Base-by-base conservation (phyloP, 2,797 vertebrate genomes). In the Trachurus trachurus region DNA sequence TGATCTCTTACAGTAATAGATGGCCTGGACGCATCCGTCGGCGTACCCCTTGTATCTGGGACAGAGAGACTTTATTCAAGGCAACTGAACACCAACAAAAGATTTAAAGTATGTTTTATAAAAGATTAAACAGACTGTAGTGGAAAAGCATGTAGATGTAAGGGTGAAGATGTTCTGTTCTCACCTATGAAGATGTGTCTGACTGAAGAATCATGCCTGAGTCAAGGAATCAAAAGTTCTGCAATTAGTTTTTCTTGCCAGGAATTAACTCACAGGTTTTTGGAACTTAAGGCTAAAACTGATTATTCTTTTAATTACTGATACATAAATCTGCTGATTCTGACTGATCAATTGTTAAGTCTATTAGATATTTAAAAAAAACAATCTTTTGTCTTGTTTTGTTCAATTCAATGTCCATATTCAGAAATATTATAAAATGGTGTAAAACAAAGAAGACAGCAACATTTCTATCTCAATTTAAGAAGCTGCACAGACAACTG, bases 101-200 rank as follows among this genome's bases (percentile, higher is more conserved):
- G 0, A 10, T 31, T 15, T 21, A 12, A 37, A 34, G n/a, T n/a
- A 22, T n/a, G 4, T 65, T 9, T 44, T 5, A 26, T 17, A 17
- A n/a, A 59, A 19, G 10, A 5, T 13, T 9, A 34, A 47, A 47
- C 45, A 47, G 11, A 42, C 40, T 42, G 12, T 13, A 42, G 4
- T 42, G 40, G 26, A 26, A 42, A 2, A 12, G 4, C 11, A 13
- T 40, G 40, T 40, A 40, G 10, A 40, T 40, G 40, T 12, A 12
- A 26, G 12, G 58, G 17, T 45, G 16, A 64, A 9, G 4, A 52
- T 45, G 16, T 26, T 6, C 0, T 53, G 9, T 63, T 67, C 86
- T 90, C 44, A 93, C 92, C 91, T 4, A 69, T 71, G 50, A 39
- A 15, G 1, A 80, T 61, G 5, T 73, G 12, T 8, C 74, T 58